phyloP scores from a whole-genome alignment of 2,888 invertebrate species.

The Azorinus chamasolen region DNA sequence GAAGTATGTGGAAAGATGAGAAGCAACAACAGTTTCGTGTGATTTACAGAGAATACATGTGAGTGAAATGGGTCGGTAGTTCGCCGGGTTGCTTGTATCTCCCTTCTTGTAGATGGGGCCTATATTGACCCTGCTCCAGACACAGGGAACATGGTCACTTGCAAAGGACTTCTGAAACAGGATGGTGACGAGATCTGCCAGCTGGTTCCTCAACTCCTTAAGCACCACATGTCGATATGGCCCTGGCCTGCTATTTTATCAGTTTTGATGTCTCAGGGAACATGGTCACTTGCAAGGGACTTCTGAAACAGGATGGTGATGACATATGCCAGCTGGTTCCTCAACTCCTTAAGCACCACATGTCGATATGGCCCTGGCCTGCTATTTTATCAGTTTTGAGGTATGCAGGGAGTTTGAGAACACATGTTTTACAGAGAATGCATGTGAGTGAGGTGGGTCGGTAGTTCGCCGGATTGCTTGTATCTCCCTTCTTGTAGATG shows the following conservation, averaged over 20 bases:
- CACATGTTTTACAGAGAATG: slow-evolving; percentile 2
- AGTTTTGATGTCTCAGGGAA: slow-evolving; percentile 8
- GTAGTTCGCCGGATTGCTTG: slow-evolving; percentile 13
- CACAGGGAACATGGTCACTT: slow-evolving; percentile 3
- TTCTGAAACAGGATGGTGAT: slow-evolving; percentile 5
- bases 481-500: slow-evolving; percentile 16
- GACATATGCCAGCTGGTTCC: not conserved
- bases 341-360: slow-evolving; percentile 5
- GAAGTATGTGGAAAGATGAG: too few relatives aligned
- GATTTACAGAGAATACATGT: slow-evolving; percentile 11
- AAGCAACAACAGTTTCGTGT: too few relatives aligned
- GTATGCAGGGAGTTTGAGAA: too few relatives aligned
- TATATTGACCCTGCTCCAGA: slow-evolving; percentile 13
- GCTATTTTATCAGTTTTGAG: not conserved
- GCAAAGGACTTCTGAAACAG: slow-evolving; percentile 8
- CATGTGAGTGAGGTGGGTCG: slow-evolving; percentile 17
- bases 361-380: slow-evolving; percentile 6
- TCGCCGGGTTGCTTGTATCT: slow-evolving; percentile 9
- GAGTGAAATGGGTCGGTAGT: slow-evolving; percentile 19
- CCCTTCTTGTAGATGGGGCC: slow-evolving; percentile 16
- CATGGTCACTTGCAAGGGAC: not conserved
- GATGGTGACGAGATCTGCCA: not conserved
- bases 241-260: not conserved
- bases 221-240: slow-evolving; percentile 8
- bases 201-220: not conserved